Evolutionary conservation across 1,140 invertebrate species (phyloP), one percentile per base, ranked within the genome.

Genomic region (Hycleus cichorii): DNA sequence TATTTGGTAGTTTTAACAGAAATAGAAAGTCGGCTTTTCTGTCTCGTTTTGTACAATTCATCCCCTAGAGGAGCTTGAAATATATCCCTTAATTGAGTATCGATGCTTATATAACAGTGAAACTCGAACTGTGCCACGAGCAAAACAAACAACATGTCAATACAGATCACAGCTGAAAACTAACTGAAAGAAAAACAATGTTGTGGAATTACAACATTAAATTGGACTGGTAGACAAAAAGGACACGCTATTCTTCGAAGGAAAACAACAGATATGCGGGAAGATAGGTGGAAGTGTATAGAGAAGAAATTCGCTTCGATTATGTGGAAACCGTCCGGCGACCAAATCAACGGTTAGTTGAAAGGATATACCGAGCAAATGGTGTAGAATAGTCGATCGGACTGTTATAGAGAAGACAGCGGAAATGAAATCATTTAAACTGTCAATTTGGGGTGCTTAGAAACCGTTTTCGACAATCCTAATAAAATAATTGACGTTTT

Each of bases 401-500:
- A 32, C 32, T 18, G 18, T 18, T 18, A 18, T 18, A 18, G 18
- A 18, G 18, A 18, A 18, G 52, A 58, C 43, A 47, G 47, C 49
- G 57, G 57, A 59, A 54, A 59, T 59, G 57, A 53, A 47, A 58
- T 51, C 42, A 53, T 45, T 53, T 53, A 53, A 45, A 42, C 42
- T 43, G 50, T 44, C 39, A 27, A 38, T 45, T 18, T 5, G 3
- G 32, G 32, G 32, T 32, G 32, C 2, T 32, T 7, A 32, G 32
- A 32, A 32, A 32, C 7, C 7, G 32, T 32, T 5, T 32, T 32
- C 7, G 3, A 32, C 32, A 32, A 32, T 32, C 4, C 0, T 7
- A 7, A 18, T 18, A 18, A 18, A 18, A 18, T 18, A 18, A 18
- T 18, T 18, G 2, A 18, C 1, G 18, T 18, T 18, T 18, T 18